A percentile compares a stretch with the other conserved stretches of the same genome.
These are phyloP conservation scores for Drosophila neutralis DNA, from an alignment of 2,888 invertebrate genomes.

Conservation along the genomic window DNA sequence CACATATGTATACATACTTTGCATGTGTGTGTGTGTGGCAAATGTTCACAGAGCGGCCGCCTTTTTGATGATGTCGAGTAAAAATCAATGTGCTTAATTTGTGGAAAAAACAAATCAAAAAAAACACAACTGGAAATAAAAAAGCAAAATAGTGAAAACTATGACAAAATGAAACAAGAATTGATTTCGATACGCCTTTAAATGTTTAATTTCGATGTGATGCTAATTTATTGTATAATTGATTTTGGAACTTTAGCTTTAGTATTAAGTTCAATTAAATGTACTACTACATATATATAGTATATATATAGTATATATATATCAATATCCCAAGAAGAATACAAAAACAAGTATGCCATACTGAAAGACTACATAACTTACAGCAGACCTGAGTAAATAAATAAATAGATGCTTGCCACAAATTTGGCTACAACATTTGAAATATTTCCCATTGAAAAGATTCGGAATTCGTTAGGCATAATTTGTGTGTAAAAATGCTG, in stretches of 20 bases:
- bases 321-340: neutral
- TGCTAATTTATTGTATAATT: neutral
- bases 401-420: neutral
- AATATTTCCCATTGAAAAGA: neutral
- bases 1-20: slow-evolving; percentile 12
- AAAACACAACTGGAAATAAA: neutral
- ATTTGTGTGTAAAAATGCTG: slow-evolving; percentile 13
- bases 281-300: too few relatives aligned
- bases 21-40: slow-evolving; percentile 14
- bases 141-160: slow-evolving; percentile 6
- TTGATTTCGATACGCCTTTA: neutral
- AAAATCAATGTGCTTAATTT: slow-evolving; percentile 75
- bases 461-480: neutral
- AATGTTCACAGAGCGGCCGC: slow-evolving; percentile 35
- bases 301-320: too few relatives aligned
- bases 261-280: neutral
- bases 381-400: neutral
- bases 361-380: neutral
- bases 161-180: slow-evolving; percentile 7
- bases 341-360: neutral
- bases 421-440: neutral
- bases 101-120: slow-evolving; percentile 31
- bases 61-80: slow-evolving; percentile 65
- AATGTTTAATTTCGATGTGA: neutral
- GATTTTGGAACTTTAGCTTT: neutral